Conservation (phyloP, 2,797 vertebrate species). For the Onychomys arenicola region DNA sequence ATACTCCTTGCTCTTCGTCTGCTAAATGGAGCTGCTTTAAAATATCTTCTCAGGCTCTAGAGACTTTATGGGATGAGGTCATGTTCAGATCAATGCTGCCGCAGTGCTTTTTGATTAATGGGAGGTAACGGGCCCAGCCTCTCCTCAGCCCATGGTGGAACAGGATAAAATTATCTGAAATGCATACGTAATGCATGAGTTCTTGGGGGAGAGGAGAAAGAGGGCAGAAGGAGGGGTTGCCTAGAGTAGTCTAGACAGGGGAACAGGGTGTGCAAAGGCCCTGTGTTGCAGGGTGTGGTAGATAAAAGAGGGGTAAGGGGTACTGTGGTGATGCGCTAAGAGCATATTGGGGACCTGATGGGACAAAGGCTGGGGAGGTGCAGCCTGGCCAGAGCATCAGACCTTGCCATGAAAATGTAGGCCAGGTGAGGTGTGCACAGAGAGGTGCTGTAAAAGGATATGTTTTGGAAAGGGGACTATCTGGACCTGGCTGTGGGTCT, state of each 20-base stretch:
- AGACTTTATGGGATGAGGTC: neutral
- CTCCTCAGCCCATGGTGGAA: neutral
- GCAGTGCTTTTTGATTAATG: neutral
- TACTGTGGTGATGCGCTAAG: too few species aligned
- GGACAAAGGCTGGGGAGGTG: neutral
- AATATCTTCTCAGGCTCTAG: neutral
- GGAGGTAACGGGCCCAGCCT: neutral
- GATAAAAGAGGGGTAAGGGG: neutral
- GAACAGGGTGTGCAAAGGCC: neutral
- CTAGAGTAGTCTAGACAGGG: neutral
- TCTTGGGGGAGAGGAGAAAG: neutral
- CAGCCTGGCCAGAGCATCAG: neutral
- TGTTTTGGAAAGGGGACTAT: neutral
- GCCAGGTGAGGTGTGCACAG: neutral
- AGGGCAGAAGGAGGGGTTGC: accelerated
- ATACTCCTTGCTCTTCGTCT: neutral
- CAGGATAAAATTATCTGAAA: neutral
- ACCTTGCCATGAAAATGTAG: neutral
- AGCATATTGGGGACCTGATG: accelerated
- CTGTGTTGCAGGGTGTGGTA: neutral
- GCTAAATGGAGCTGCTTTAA: neutral
- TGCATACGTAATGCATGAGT: accelerated
- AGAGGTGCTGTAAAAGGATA: accelerated
- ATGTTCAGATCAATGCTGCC: neutral
- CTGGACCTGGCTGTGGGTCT: neutral